A percentile compares a stretch with the other conserved stretches of the same genome.
Conservation (phyloP, 1,140 invertebrate species). For the Pseudomyrmex concolor region DNA sequence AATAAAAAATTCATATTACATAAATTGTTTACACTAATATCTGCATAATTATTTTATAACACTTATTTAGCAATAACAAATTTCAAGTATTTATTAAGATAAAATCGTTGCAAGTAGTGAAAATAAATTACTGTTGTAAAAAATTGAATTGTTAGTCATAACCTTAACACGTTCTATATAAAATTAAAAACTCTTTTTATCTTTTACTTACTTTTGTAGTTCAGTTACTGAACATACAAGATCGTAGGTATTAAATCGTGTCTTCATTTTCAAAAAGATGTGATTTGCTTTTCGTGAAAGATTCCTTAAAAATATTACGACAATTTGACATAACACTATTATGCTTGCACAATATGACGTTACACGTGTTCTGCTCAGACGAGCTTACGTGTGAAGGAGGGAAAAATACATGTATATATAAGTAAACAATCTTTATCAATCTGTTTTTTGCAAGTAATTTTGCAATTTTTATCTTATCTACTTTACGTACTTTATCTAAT, state of each 20-base stretch:
- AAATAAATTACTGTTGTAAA: neutral
- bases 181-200: neutral
- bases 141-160: constrained; percentile 6
- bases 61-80: neutral
- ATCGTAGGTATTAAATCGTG: constrained; percentile 95
- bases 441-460: neutral
- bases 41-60: neutral
- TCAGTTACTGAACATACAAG: constrained; percentile 94
- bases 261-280: constrained; percentile 90
- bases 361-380: neutral
- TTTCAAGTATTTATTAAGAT: constrained; percentile 24
- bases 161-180: neutral
- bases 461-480: no score
- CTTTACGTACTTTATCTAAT: no score
- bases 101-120: neutral
- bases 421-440: neutral
- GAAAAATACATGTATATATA: neutral
- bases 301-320: neutral
- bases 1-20: constrained; percentile 19
- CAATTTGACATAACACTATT: neutral
- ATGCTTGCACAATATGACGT: constrained; percentile 18
- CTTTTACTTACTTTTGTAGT: constrained; percentile 90
- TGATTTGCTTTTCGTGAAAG: neutral
- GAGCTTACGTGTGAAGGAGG: no score
- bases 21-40: neutral